Percentiles rank a stretch among this genome's conserved stretches.
Evolutionary conservation across 2,113 vertebrate genomes (phyloP).

Genomic region (Melanerpes formicivorus): DNA sequence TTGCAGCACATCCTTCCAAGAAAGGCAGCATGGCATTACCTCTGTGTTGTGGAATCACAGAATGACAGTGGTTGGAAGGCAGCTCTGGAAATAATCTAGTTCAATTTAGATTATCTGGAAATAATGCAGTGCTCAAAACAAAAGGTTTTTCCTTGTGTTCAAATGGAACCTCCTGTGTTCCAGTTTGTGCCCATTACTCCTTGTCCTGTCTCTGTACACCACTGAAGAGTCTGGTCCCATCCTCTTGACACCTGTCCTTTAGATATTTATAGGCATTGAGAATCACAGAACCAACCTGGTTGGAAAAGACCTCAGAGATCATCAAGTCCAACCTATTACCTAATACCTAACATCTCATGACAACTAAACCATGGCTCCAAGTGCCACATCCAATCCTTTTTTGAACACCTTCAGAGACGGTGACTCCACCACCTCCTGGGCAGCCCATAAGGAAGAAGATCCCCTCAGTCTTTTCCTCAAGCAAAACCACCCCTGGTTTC

Average conservation of each 20-base stretch:
- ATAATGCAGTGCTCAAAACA: no score
- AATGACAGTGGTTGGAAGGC: background rate
- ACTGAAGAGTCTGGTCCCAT: background rate
- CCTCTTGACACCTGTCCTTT: background rate
- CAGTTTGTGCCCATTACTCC: background rate
- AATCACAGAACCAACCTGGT: no score
- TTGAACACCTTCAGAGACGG: no score
- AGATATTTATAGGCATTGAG: background rate
- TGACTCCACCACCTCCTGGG: no score
- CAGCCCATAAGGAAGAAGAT: background rate
- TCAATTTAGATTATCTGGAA: no score
- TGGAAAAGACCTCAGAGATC: no score
- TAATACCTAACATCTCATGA: no score
- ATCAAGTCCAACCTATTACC: no score
- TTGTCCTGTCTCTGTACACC: background rate
- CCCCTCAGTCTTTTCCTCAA: background rate
- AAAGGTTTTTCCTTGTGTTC: background rate
- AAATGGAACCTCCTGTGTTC: background rate
- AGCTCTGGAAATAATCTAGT: background rate
- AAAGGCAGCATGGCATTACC: background rate
- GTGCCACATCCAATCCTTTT: no score
- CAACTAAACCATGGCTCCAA: no score
- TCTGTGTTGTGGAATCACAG: background rate
- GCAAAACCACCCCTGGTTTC: background rate
- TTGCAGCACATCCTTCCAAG: accelerated